Base-by-base conservation (phyloP, 2,888 invertebrate genomes). In the Nesidiocoris tenuis region DNA sequence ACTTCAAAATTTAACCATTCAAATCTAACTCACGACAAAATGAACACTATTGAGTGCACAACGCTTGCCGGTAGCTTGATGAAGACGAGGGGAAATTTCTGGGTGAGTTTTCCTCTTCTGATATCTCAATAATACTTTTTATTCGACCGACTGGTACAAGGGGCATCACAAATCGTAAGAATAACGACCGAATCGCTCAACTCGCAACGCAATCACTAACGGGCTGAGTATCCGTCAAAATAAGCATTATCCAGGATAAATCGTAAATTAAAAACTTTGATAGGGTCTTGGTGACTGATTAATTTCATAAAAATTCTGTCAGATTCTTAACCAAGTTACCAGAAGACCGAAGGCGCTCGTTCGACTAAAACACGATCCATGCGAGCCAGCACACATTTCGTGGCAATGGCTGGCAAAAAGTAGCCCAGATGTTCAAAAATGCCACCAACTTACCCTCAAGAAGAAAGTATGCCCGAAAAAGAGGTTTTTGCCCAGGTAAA, bases 361-460 rank as follows among this genome's bases (percentile, higher is more conserved):
- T n/a, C n/a, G n/a, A n/a, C n/a, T n/a, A n/a, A n/a, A 56, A 18
- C 59, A 68, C 22, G 65, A 68, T 39, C 59, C 54, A 2, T 75
- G 75, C 54, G 61, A 75, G 63, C 67, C 67, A 1, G 22, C 18
- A 5, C 67, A 75, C 22, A 19, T 75, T 0, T 67, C 68, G 21
- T 75, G 75, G 75, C 75, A 75, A 61, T 75, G 67, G 75, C 56
- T 55, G 17, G 68, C 55, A 19, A 75, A 75, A 23, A 55, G 54
- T 19, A 75, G 61, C 59, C 67, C 75, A 2, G 68, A 67, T n/a
- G 57, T 75, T 54, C 54, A 67, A 16, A 75, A 54, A 19, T 75
- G 75, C 68, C 21, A 17, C 16, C 54, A 61, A 22, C 23, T 55
- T 5, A 39, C 54, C 24, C 24, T 75, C 21, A 75, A 61, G 59